phyloP scores from a whole-genome alignment of 2,888 invertebrate species.

The Girardia tigrina region DNA sequence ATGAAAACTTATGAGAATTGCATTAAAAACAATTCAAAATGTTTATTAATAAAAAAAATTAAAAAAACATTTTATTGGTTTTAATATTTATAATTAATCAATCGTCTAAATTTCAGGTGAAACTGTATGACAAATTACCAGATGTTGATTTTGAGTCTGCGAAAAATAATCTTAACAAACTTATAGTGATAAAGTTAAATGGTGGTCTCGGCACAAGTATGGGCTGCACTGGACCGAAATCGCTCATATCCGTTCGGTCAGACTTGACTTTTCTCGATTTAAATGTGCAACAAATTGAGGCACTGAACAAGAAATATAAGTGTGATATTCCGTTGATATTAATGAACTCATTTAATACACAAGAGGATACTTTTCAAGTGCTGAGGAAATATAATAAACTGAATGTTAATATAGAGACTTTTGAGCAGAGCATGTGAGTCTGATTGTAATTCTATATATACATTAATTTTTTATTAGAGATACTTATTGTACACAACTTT shows the following conservation, averaged over 20 bases:
- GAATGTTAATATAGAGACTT: conserved; percentile 80
- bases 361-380: conserved; percentile 85
- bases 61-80: no score
- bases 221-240: conserved; percentile 51
- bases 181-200: conserved; percentile 51
- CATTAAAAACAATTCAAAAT: no score
- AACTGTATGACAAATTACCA: conserved; percentile 38
- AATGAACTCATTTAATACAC: conserved; percentile 99
- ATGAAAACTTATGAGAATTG: no score
- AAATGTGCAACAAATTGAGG: conserved; percentile 51
- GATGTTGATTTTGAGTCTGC: not conserved
- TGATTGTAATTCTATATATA: no score
- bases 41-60: no score
- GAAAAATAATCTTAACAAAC: conserved; percentile 43
- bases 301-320: conserved; percentile 74
- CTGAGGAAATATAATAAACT: conserved; percentile 74
- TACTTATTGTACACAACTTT: no score
- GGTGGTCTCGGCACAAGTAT: conserved; percentile 51
- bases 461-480: no score
- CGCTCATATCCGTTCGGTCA: conserved; percentile 49
- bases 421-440: conserved; percentile 77
- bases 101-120: no score
- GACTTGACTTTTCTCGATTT: conserved; percentile 51
- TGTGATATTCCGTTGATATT: conserved; percentile 87
- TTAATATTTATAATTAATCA: no score